Conservation (phyloP, 2,888 invertebrate species). For the Oscheius sp. region DNA sequence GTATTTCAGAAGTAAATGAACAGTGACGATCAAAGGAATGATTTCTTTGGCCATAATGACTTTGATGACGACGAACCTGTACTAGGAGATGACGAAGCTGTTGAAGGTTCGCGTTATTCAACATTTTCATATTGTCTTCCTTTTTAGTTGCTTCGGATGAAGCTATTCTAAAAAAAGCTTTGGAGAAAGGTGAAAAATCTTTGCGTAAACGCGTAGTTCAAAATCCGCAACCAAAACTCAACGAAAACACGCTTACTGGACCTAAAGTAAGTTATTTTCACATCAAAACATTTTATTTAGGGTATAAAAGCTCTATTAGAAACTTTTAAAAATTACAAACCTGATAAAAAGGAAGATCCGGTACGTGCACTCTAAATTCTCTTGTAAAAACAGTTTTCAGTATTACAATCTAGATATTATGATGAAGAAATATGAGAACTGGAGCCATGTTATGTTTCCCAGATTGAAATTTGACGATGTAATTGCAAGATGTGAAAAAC, state of each 20-base stretch:
- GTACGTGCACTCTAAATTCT: conserved; percentile 41
- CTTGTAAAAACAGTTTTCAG: too few relatives aligned
- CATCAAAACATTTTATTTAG: not conserved
- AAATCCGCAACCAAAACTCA: conserved; percentile 47
- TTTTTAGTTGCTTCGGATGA: conserved; percentile 31
- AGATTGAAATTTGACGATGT: conserved; percentile 56
- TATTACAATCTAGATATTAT: conserved; percentile 47
- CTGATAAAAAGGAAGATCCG: conserved; percentile 50
- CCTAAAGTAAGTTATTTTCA: conserved; percentile 32
- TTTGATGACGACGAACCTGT: conserved; percentile 44
- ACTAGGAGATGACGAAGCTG: conserved; percentile 41
- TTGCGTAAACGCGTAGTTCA: conserved; percentile 33
- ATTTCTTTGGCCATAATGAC: conserved; percentile 57
- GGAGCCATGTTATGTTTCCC: conserved; percentile 56
- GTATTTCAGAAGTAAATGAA: not conserved
- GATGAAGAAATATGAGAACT: conserved; percentile 57
- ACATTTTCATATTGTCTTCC: not conserved
- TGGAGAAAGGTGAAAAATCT: conserved; percentile 14
- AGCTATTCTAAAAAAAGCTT: conserved; percentile 11
- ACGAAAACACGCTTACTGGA: conserved; percentile 47
- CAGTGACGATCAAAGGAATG: conserved; percentile 47
- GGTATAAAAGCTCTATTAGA: conserved; percentile 46
- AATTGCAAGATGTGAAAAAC: conserved; percentile 48
- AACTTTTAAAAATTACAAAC: conserved; percentile 46
- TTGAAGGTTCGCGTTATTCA: conserved; percentile 36